A percentile compares a stretch with the other conserved stretches of the same genome.
phyloP scores from a whole-genome alignment of 2,113 vertebrate genomes.

The Ptilonorhynchus violaceus region DNA sequence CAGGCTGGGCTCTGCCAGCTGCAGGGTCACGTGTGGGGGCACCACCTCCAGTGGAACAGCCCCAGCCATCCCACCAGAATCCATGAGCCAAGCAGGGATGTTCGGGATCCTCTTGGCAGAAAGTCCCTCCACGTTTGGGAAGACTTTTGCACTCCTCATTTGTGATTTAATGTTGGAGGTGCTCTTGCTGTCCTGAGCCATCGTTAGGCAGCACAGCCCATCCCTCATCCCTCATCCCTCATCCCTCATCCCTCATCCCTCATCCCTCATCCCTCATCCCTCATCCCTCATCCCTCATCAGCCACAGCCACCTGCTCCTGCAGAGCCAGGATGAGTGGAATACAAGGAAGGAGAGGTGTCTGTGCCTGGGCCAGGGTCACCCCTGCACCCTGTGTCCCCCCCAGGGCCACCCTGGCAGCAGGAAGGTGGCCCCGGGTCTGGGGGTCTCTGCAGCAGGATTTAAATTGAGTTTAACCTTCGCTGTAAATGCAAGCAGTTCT shows the following conservation, averaged over 20 bases:
- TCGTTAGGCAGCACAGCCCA: rapidly evolving
- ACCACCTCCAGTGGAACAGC: neutral
- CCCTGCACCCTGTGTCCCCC: rapidly evolving
- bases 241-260: neutral
- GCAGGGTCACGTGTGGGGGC: neutral
- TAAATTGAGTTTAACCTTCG: neutral
- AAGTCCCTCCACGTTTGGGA: neutral
- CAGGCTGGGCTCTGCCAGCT: neutral
- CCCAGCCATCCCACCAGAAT: rapidly evolving
- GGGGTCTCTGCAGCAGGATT: neutral
- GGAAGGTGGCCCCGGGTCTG: rapidly evolving
- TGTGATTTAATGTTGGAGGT: neutral
- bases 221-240: neutral
- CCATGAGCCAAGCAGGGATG: neutral
- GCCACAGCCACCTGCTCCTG: neutral
- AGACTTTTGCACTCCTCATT: neutral
- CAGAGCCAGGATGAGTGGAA: neutral
- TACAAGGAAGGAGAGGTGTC: rapidly evolving
- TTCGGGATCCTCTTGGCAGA: neutral
- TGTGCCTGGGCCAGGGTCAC: neutral
- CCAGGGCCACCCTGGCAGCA: neutral
- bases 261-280: neutral
- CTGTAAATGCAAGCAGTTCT: neutral
- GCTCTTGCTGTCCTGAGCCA: neutral
- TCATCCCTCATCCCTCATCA: too few relatives aligned